Evolutionary conservation across 2,113 vertebrate species (phyloP), one percentile per base, ranked within the genome.

Genomic region (Hydrolagus affinis): DNA sequence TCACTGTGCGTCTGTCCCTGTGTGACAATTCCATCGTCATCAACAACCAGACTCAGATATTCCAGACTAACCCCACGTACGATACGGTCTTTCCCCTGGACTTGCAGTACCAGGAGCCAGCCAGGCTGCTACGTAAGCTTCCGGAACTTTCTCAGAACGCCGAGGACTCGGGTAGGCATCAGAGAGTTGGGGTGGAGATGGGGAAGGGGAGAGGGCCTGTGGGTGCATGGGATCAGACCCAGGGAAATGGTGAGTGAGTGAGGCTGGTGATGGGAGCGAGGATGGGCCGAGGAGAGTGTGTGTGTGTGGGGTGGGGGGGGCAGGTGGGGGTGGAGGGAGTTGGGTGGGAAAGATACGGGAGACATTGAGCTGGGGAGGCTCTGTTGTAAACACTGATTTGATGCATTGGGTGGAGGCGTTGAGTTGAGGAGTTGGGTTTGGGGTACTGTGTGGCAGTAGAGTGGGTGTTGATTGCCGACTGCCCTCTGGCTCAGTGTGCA

Each of bases 11-110:
- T 4, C 93, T 97, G 59, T 96, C 96, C 1, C 96, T 96, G 89
- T 94, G 94, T 91, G 96, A 95, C 86, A 95, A 96, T 89, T 95
- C 95, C 78, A 95, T 96, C 70, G 91, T 95, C 89, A 92, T 93
- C 74, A 94, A 94, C 90, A 94, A 92, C 2, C 95, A 93, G 8
- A 92, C 92, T 90, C 88, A 92, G 90, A 7, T 91, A 68, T 78
- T 89, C 32, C 91, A 93, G 89, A 88, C 93, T 0, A 96, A 97
- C 85, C 94, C 95, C 69, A 95, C 95, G 72, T 97, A 97, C 4
- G 96, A 97, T 89, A 91, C 95, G 30, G 93, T 96, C 17, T 97
- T 96, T 88, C 94, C 96, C 14, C 88, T 97, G 8, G 95, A 97
- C 88, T 88, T 96, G 0, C 94, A 96, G 85, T 96, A 96, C 89